phyloP scores from a whole-genome alignment of 2,113 vertebrate genomes.

The Hassar affinis region DNA sequence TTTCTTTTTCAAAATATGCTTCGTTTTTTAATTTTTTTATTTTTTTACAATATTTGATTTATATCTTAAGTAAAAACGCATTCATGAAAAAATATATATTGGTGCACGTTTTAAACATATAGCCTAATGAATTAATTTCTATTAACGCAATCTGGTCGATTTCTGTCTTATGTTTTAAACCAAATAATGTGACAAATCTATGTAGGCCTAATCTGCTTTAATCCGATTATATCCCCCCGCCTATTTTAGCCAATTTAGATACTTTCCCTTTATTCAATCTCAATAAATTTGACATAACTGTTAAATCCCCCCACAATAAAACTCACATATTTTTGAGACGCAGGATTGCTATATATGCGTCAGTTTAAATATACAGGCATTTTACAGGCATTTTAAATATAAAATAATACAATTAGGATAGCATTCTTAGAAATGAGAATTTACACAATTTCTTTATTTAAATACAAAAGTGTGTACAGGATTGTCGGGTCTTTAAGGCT shows the following conservation, averaged over 20 bases:
- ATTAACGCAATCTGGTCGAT: not conserved
- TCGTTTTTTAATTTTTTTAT: too few species aligned
- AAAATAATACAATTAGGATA: too few species aligned
- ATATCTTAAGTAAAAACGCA: not conserved
- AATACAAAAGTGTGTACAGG: not conserved
- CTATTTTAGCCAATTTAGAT: constrained; percentile 31
- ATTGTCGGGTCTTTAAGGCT: not conserved
- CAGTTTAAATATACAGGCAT: not conserved
- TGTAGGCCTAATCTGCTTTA: constrained; percentile 46
- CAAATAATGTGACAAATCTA: constrained; percentile 42
- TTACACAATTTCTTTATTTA: not conserved
- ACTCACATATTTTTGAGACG: too few species aligned
- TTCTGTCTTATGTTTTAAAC: constrained; percentile 17
- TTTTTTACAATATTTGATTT: not conserved
- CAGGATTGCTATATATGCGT: not conserved
- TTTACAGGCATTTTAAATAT: not conserved
- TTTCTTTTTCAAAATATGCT: not conserved
- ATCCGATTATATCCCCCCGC: constrained; percentile 52
- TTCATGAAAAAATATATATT: not conserved
- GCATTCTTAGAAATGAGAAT: not conserved
- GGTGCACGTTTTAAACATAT: not conserved
- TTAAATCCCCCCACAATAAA: constrained; percentile 10
- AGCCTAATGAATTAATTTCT: not conserved
- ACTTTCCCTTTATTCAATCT: constrained; percentile 10
- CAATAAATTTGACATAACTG: constrained; percentile 35